Conservation (phyloP, 2,888 invertebrate genomes). For the Synergus gifuensis region DNA sequence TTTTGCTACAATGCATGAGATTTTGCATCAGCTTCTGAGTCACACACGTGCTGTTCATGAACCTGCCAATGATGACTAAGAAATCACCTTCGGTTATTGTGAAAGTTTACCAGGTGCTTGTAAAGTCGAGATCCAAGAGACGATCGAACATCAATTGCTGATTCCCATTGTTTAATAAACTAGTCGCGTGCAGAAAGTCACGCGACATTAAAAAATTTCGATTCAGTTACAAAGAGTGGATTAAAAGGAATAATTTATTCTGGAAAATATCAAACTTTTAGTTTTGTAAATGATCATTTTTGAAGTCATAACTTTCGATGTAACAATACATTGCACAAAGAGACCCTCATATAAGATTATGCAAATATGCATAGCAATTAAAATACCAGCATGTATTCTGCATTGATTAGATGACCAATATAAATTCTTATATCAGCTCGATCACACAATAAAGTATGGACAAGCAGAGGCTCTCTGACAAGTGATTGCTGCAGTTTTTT, state of each 20-base stretch:
- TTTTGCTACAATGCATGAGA: background rate
- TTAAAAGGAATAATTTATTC: background rate
- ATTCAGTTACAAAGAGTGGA: background rate
- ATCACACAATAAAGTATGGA: background rate
- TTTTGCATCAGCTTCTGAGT: conserved; percentile 35
- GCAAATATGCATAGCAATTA: conserved; percentile 3
- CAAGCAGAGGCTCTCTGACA: conserved; percentile 9
- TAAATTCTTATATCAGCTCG: conserved; percentile 16
- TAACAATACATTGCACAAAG: background rate
- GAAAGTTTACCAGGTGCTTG: conserved; percentile 31
- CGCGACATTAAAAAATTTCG: background rate
- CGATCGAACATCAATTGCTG: conserved; percentile 4
- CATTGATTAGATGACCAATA: conserved; percentile 1
- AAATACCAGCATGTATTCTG: conserved; percentile 10
- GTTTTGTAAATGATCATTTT: background rate
- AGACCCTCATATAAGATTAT: background rate
- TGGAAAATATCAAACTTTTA: no score
- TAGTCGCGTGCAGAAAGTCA: background rate
- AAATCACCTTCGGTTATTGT: conserved; percentile 24
- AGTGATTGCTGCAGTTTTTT: conserved; percentile 51
- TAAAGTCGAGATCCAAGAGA: conserved; percentile 1
- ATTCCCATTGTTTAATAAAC: background rate
- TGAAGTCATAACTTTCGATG: background rate
- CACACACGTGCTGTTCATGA: conserved; percentile 37
- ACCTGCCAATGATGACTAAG: conserved; percentile 42